Evolutionary conservation across 2,888 invertebrate species (phyloP).

Genomic region (Stenurella melanura): DNA sequence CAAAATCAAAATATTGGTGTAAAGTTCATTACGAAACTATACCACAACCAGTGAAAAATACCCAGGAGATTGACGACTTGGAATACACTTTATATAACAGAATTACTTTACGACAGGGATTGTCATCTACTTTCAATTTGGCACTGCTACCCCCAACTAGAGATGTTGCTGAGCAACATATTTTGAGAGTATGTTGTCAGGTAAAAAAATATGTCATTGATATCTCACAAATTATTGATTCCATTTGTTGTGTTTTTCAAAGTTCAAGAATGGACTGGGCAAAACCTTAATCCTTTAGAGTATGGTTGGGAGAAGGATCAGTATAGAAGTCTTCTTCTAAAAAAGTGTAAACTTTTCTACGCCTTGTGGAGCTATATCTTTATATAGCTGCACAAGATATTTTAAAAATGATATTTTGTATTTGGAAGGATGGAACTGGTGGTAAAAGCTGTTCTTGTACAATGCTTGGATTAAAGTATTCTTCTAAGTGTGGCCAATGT

Average conservation of each 20-base stretch:
- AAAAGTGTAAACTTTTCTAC: no score
- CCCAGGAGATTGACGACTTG: not conserved
- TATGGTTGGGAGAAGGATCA: no score
- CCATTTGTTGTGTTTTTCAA: not conserved
- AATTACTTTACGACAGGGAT: conserved; percentile 17
- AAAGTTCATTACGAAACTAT: no score
- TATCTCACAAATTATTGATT: conserved; percentile 9
- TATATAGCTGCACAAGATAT: conserved; percentile 15
- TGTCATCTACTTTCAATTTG: no score
- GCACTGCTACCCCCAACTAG: no score
- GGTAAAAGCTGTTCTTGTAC: conserved; percentile 11
- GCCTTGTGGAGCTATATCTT: no score
- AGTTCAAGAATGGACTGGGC: no score
- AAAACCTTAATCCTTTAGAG: no score
- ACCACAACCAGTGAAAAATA: no score
- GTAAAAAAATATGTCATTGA: conserved; percentile 13
- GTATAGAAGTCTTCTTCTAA: no score
- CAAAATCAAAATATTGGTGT: no score
- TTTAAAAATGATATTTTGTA: conserved; percentile 14
- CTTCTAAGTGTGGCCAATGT: no score
- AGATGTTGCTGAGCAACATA: conserved; percentile 15
- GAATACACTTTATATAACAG: conserved; percentile 14
- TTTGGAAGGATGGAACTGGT: conserved; percentile 8
- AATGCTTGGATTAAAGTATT: conserved; percentile 14
- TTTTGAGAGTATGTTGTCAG: conserved; percentile 19